Conservation (phyloP, 2,113 vertebrate genomes). For the Cyanoramphus novaezelandiae region DNA sequence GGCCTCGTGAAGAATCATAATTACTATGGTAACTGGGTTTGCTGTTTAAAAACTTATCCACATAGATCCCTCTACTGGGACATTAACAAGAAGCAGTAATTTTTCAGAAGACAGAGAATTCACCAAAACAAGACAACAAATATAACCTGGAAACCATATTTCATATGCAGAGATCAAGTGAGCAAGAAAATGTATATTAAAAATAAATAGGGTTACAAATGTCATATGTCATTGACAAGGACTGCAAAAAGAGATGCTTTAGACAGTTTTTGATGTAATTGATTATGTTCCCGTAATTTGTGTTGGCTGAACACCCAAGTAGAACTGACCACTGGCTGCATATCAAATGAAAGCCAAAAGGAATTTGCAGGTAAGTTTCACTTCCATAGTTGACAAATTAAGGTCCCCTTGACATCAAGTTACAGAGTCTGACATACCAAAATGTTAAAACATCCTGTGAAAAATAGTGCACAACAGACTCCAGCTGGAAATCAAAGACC, state of each 20-base stretch:
- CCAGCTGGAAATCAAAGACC: background rate
- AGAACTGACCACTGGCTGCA: background rate
- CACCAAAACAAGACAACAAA: slow-evolving; percentile 8
- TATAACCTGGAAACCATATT: background rate
- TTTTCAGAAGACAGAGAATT: slow-evolving; percentile 25
- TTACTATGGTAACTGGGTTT: background rate
- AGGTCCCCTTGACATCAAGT: background rate
- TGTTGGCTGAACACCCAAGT: background rate
- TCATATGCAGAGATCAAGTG: background rate
- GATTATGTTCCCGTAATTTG: background rate
- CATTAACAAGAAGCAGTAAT: slow-evolving; percentile 3
- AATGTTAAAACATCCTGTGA: background rate
- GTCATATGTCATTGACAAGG: background rate
- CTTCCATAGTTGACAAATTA: background rate
- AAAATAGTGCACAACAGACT: background rate
- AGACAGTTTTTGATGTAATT: background rate
- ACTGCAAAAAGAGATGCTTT: background rate
- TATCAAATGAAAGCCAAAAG: background rate
- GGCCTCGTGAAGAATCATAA: background rate
- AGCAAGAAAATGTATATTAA: background rate
- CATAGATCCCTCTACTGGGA: background rate
- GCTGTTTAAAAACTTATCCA: slow-evolving; percentile 10
- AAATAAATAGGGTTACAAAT: background rate
- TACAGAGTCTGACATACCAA: background rate
- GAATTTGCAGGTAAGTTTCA: background rate